Conservation (phyloP, 2,888 invertebrate species). For the Pristionchus maxplancki region DNA sequence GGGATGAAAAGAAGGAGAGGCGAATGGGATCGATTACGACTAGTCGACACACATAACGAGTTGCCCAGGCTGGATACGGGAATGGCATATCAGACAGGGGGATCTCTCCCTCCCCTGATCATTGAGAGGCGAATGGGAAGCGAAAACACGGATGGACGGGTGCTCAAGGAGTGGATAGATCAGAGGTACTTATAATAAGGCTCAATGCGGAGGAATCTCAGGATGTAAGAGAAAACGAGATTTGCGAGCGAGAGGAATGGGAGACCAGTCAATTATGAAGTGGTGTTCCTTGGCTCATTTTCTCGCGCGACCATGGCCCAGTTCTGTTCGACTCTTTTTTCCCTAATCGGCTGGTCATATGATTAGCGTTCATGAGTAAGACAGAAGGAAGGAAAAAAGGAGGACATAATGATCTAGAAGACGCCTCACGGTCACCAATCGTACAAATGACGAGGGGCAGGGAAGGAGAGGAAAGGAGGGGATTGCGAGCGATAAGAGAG, state of each 20-base stretch:
- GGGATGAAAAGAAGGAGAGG: neutral
- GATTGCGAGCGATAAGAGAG: neutral
- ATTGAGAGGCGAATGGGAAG: neutral
- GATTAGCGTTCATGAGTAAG: constrained; percentile 12
- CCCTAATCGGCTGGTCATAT: neutral
- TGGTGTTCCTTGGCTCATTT: neutral
- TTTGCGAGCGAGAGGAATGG: neutral
- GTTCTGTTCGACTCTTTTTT: neutral
- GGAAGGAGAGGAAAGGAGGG: neutral
- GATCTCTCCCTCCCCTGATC: neutral
- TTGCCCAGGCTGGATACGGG: constrained; percentile 17
- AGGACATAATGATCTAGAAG: neutral
- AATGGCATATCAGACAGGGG: neutral
- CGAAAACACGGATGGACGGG: constrained; percentile 5
- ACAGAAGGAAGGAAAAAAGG: neutral
- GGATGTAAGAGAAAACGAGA: constrained; percentile 24
- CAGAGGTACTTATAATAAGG: constrained; percentile 44
- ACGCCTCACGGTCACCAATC: neutral
- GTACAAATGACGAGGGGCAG: constrained; percentile 25
- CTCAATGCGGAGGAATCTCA: neutral
- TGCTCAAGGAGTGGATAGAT: constrained; percentile 10
- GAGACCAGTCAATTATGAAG: constrained; percentile 42
- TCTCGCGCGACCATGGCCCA: constrained; percentile 15
- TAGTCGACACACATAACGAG: neutral
- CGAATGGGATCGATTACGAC: constrained; percentile 25